Evolutionary conservation across 2,113 vertebrate genomes (phyloP), one percentile per base, ranked within the genome.

Genomic region (Dicerorhinus sumatrensis): DNA sequence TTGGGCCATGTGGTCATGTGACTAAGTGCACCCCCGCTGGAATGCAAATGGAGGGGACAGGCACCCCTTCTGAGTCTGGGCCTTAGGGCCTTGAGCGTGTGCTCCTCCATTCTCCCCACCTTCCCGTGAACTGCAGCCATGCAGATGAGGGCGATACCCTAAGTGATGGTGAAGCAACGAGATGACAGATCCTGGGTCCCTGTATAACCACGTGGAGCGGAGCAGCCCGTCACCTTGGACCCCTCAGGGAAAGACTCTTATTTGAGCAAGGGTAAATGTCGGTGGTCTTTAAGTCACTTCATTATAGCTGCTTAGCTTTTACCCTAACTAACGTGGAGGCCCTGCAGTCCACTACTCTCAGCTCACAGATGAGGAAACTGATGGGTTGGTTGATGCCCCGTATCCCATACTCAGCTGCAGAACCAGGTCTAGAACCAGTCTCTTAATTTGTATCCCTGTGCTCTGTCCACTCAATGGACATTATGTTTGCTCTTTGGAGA

Each of bases 1-100:
- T 4, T 39, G 16, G 54, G 31, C 6, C 51, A 16, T 54, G 2
- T 42, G 84, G n/a, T 42, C 88, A 20, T 0, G 10, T 58, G 88
- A 73, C 56, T 9, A 13, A 18, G 39, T 0, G 29, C n/a, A 8
- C 12, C 63, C 63, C 20, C n/a, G 1, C 63, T 2, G 12, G 83
- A 10, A n/a, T 4, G 8, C 18, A 2, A 5, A 9, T 36, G 29
- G 51, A 12, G 60, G 81, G 3, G 31, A 56, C 8, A 63, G 46
- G 21, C 18, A 29, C 54, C 54, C 17, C n/a, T 25, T 33, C 62
- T n/a, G 39, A 51, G n/a, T 25, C 12, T 62, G 46, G 33, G 21
- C 67, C n/a, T 63, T 17, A n/a, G 12, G 60, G 46, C 27, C 14
- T 0, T 4, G 8, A 51, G 60, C 6, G 0, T 5, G 8, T 0